Conservation (phyloP, 1,140 invertebrate species). For the Trissolcus basalis region DNA sequence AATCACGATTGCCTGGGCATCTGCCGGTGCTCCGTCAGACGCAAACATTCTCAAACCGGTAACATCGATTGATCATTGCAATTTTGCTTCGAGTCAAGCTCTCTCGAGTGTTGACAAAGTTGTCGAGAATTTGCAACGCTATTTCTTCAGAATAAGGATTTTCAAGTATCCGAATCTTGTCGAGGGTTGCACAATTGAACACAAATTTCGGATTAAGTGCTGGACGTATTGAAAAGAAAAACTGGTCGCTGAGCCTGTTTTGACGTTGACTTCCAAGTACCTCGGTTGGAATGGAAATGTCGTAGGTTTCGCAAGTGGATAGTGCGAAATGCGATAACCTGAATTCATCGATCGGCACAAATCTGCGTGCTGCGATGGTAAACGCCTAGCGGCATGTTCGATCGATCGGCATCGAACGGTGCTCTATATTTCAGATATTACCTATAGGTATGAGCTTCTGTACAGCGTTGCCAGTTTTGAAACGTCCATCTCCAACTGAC, state of each 20-base stretch:
- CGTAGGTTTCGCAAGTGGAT: slow-evolving; percentile 47
- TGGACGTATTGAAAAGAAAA: slow-evolving; percentile 20
- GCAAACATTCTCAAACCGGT: slow-evolving; percentile 18
- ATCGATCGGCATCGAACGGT: slow-evolving; percentile 41
- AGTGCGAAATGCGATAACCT: slow-evolving; percentile 55
- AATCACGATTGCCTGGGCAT: too few relatives aligned
- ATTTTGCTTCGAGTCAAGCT: too few relatives aligned
- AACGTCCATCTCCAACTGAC: neutral
- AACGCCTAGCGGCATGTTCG: slow-evolving; percentile 49
- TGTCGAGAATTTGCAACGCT: too few relatives aligned
- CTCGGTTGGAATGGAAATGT: slow-evolving; percentile 37
- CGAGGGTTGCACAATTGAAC: slow-evolving; percentile 14
- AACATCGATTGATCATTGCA: neutral
- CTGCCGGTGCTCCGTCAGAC: too few relatives aligned
- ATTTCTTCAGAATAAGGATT: too few relatives aligned
- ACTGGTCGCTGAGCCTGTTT: slow-evolving; percentile 17
- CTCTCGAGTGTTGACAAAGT: too few relatives aligned
- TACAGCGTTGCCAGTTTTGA: slow-evolving; percentile 16
- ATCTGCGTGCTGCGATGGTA: slow-evolving; percentile 52
- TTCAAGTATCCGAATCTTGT: too few relatives aligned
- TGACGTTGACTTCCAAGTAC: slow-evolving; percentile 30
- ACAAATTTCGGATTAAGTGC: slow-evolving; percentile 24
- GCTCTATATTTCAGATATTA: slow-evolving; percentile 41
- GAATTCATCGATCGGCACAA: slow-evolving; percentile 52
- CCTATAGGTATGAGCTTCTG: slow-evolving; percentile 6